Conservation (phyloP, 2,888 invertebrate species). For the Nemurella pictetii region DNA sequence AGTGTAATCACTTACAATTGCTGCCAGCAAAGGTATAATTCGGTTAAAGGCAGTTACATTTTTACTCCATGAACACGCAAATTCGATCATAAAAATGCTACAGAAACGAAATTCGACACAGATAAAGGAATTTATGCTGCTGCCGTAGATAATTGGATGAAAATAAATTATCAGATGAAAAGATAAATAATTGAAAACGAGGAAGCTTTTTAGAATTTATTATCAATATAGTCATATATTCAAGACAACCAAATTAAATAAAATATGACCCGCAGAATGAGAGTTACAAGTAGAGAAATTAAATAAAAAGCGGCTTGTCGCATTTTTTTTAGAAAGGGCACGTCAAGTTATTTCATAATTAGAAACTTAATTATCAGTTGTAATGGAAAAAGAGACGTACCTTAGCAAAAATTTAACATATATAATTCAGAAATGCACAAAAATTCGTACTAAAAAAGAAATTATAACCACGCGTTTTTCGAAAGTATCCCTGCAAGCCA, state of each 20-base stretch:
- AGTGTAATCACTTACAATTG: not conserved
- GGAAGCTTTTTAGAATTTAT: not conserved
- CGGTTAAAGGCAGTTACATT: not conserved
- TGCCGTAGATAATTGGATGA: slow-evolving; percentile 15
- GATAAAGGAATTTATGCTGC: slow-evolving; percentile 14
- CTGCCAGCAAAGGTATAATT: not conserved
- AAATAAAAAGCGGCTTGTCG: not conserved
- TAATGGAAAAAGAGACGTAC: not conserved
- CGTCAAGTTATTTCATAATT: not conserved
- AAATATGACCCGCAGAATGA: not conserved
- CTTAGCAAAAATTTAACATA: not conserved
- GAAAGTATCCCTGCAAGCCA: too few species aligned
- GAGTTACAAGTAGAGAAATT: not conserved
- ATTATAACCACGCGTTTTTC: not conserved
- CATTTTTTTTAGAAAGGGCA: not conserved
- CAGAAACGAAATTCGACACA: slow-evolving; percentile 20
- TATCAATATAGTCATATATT: not conserved
- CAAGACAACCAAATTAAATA: not conserved
- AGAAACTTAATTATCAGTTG: not conserved
- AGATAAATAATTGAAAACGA: slow-evolving; percentile 25
- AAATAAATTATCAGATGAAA: slow-evolving; percentile 23
- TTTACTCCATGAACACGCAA: not conserved
- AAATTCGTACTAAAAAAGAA: not conserved
- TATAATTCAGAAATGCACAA: not conserved
- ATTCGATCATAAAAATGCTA: slow-evolving; percentile 5